Evolutionary conservation across 2,888 invertebrate species (phyloP).

Genomic region (Platycheirus albimanus): DNA sequence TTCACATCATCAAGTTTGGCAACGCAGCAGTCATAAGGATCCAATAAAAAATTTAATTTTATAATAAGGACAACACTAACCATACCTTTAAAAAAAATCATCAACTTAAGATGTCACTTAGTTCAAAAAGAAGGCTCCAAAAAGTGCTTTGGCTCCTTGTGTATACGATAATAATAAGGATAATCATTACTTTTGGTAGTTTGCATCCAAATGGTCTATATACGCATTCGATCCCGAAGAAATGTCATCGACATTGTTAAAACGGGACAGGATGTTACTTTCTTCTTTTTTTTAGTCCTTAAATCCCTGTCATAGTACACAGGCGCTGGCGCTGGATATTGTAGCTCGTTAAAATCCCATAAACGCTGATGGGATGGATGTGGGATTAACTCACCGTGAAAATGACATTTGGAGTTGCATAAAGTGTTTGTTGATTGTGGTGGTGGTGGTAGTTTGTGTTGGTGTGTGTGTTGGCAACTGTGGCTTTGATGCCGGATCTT

Average conservation of each 20-base stretch:
- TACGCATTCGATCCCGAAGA: constrained; percentile 37
- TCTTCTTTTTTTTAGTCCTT: constrained; percentile 3
- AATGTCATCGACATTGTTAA: constrained; percentile 37
- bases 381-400: constrained; percentile 72
- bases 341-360: constrained; percentile 71
- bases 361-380: constrained; percentile 65
- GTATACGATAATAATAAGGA: constrained; percentile 29
- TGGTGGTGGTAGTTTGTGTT: constrained; percentile 10
- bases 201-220: constrained; percentile 53
- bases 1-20: constrained; percentile 49
- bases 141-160: constrained; percentile 12
- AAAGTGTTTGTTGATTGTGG: constrained; percentile 44
- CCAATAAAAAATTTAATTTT: constrained; percentile 60
- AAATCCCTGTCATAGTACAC: constrained; percentile 7
- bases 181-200: constrained; percentile 60
- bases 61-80: neutral
- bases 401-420: constrained; percentile 63
- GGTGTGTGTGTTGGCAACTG: neutral
- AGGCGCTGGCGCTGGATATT: constrained; percentile 3
- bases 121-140: constrained; percentile 40
- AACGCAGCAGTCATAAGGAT: constrained; percentile 35
- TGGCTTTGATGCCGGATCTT: constrained; percentile 68
- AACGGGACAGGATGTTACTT: no score
- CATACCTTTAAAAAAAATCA: neutral
- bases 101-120: constrained; percentile 50